These are phyloP conservation scores for Acholoe squamosa DNA, from an alignment of 2,888 invertebrate genomes.

Conservation along the genomic window DNA sequence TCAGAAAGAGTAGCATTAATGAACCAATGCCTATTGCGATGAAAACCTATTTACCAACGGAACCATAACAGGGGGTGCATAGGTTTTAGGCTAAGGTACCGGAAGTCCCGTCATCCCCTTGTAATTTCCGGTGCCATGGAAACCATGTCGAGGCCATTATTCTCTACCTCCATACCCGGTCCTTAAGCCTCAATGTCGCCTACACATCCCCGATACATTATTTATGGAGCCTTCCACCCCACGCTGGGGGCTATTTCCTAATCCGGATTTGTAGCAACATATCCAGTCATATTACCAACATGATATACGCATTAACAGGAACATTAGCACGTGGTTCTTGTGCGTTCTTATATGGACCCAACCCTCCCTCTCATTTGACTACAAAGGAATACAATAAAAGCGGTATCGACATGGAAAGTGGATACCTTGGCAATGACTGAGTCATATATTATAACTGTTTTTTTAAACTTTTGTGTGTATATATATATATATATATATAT, in stretches of 20 bases:
- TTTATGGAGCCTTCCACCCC: not conserved
- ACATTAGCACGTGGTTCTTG: no score
- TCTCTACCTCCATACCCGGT: not conserved
- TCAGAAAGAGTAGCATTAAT: not conserved
- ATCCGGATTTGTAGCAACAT: not conserved
- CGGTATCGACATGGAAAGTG: no score
- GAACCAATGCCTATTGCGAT: not conserved
- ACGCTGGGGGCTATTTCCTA: not conserved
- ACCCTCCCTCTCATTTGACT: no score
- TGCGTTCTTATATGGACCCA: no score
- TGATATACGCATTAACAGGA: not conserved
- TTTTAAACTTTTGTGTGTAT: no score
- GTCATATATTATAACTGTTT: no score
- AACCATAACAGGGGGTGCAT: not conserved
- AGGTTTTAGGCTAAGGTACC: not conserved
- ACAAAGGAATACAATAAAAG: no score
- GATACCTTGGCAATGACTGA: no score
- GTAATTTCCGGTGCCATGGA: conserved; percentile 12
- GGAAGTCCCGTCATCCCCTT: conserved; percentile 38
- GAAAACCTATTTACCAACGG: conserved; percentile 1
- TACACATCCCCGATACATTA: not conserved
- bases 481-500: no score
- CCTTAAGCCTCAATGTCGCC: not conserved
- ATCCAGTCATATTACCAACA: not conserved
- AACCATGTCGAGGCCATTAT: conserved; percentile 21